Conservation (phyloP, 2,888 invertebrate genomes). For the Coremacera marginata region DNA sequence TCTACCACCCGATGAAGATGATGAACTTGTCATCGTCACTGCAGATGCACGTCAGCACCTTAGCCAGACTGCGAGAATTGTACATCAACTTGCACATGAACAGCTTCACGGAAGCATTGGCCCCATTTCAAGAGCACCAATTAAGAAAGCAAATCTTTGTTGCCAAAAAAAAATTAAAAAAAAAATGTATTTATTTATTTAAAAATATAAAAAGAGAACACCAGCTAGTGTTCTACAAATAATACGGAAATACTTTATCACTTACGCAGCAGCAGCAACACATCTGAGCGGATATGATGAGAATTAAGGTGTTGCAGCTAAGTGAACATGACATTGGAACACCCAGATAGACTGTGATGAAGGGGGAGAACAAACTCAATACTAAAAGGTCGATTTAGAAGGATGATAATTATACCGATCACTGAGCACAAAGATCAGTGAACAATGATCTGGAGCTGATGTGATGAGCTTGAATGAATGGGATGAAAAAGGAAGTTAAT, state of each 20-base stretch:
- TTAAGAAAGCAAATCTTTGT: not conserved
- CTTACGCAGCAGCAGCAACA: not conserved
- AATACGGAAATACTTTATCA: not conserved
- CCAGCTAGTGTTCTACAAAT: not conserved
- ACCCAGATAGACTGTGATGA: not conserved
- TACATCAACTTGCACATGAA: not conserved
- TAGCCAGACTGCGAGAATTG: not conserved
- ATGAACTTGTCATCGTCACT: not conserved
- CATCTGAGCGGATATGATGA: not conserved
- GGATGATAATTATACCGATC: slow-evolving; percentile 31
- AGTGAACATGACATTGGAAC: not conserved
- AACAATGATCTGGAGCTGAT: not conserved
- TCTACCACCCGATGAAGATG: not conserved
- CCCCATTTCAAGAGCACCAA: not conserved
- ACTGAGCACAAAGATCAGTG: slow-evolving; percentile 1
- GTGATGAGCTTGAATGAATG: not conserved
- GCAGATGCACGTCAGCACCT: slow-evolving; percentile 11
- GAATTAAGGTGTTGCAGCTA: not conserved
- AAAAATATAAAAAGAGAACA: not conserved
- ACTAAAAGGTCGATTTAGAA: not conserved
- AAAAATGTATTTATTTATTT: not conserved
- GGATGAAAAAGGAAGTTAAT: slow-evolving; percentile 16
- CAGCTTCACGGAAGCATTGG: slow-evolving; percentile 4
- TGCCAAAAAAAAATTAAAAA: not conserved
- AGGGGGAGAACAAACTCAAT: not conserved